phyloP scores from a whole-genome alignment of 1,140 invertebrate species.

The Diprion similis region DNA sequence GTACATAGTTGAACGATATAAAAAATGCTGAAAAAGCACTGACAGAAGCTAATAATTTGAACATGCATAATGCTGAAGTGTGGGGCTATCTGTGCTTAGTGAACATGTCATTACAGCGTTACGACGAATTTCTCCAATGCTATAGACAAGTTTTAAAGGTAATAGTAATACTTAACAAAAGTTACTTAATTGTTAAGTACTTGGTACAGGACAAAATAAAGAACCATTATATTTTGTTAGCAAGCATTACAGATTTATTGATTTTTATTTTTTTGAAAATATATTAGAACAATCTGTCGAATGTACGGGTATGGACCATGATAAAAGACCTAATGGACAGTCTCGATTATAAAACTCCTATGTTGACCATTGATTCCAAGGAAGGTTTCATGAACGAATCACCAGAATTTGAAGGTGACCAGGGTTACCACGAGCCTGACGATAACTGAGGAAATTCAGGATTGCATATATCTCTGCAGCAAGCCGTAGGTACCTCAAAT shows the following conservation, averaged over 20 bases:
- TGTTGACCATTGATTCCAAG: neutral
- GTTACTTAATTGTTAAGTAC: neutral
- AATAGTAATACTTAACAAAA: constrained; percentile 12
- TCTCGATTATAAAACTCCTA: constrained; percentile 32
- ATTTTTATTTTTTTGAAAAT: constrained; percentile 29
- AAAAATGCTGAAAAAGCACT: constrained; percentile 47
- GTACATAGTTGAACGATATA: constrained; percentile 39
- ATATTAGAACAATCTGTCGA: constrained; percentile 43
- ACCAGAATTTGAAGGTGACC: neutral
- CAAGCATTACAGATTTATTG: constrained; percentile 8
- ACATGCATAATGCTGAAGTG: constrained; percentile 43
- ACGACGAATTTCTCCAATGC: constrained; percentile 46
- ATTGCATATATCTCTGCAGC: too few species aligned
- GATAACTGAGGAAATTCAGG: too few species aligned
- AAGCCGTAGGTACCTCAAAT: too few species aligned
- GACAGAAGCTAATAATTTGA: constrained; percentile 49
- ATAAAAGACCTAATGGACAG: constrained; percentile 40
- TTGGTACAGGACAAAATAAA: neutral
- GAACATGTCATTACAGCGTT: constrained; percentile 40
- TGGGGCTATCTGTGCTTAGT: constrained; percentile 55
- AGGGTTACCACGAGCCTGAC: neutral
- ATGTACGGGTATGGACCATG: constrained; percentile 44
- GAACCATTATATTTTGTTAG: constrained; percentile 1
- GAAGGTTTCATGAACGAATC: neutral
- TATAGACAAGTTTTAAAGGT: constrained; percentile 44